Evolutionary conservation across 2,888 invertebrate species (phyloP).

Genomic region (Empis livida): DNA sequence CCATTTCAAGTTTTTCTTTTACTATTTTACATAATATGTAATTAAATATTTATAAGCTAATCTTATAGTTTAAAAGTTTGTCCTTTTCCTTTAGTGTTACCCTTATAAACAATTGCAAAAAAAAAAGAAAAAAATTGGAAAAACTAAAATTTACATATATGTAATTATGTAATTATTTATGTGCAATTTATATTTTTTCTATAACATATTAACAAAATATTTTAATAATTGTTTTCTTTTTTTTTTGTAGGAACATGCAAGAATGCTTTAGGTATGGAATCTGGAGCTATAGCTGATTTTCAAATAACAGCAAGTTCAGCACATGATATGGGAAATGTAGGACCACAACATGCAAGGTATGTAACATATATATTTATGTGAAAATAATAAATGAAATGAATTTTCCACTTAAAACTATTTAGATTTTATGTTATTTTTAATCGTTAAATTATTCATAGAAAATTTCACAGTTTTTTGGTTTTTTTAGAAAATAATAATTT

Average conservation of each 20-base stretch:
- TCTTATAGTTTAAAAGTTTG: background rate
- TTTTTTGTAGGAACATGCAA: slow-evolving; percentile 81
- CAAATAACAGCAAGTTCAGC: slow-evolving; percentile 71
- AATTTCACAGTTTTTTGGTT: too few species aligned
- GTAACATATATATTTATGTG: slow-evolving; percentile 14
- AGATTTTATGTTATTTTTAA: too few species aligned
- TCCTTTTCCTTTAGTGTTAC: background rate
- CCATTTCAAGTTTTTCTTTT: too few species aligned
- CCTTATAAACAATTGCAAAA: background rate
- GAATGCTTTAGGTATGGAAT: slow-evolving; percentile 67
- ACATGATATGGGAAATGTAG: slow-evolving; percentile 67
- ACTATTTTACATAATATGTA: too few species aligned
- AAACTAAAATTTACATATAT: background rate
- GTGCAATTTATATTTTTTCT: background rate
- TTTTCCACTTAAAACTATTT: too few species aligned
- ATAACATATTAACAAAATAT: background rate
- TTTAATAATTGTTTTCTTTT: slow-evolving; percentile 42
- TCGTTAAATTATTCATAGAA: too few species aligned
- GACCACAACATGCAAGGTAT: slow-evolving; percentile 72
- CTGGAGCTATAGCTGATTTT: slow-evolving; percentile 60
- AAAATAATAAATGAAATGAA: background rate
- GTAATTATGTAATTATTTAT: background rate
- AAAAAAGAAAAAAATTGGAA: background rate
- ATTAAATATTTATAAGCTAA: too few species aligned
- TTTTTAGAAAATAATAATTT: too few species aligned